Evolutionary conservation across 2,797 vertebrate genomes (phyloP).

Genomic region (Tapirus indicus): DNA sequence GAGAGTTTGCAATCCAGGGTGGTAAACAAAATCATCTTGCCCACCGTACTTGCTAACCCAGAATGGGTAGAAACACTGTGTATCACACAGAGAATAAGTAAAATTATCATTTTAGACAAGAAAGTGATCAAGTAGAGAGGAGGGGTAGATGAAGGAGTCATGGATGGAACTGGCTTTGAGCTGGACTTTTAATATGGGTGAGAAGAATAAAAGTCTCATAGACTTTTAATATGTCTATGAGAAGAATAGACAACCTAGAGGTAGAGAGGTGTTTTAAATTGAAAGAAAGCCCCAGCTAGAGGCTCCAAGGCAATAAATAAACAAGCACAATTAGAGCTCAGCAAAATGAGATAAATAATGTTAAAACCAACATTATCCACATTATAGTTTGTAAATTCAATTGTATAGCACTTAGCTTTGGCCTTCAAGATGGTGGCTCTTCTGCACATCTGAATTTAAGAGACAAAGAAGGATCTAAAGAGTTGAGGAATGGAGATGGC

Average conservation of each 20-base stretch:
- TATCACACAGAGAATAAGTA: background rate
- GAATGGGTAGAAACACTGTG: background rate
- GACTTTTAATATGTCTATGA: too few relatives aligned
- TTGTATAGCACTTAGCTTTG: background rate
- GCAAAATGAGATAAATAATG: background rate
- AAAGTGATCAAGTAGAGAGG: background rate
- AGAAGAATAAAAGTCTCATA: too few relatives aligned
- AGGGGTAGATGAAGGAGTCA: background rate
- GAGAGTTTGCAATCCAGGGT: background rate
- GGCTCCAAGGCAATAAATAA: background rate
- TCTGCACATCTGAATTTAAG: background rate
- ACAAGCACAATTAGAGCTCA: background rate
- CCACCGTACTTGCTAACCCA: background rate
- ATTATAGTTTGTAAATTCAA: background rate
- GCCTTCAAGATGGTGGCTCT: background rate
- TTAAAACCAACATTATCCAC: background rate
- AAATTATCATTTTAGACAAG: background rate
- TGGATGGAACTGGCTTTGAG: background rate
- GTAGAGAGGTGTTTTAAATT: background rate
- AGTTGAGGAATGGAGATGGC: background rate
- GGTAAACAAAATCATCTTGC: background rate
- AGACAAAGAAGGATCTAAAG: background rate
- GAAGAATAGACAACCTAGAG: background rate
- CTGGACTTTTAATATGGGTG: background rate
- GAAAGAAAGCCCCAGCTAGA: background rate